Evolutionary conservation across 2,888 invertebrate genomes (phyloP).

Genomic region (Lasius fuliginosus): DNA sequence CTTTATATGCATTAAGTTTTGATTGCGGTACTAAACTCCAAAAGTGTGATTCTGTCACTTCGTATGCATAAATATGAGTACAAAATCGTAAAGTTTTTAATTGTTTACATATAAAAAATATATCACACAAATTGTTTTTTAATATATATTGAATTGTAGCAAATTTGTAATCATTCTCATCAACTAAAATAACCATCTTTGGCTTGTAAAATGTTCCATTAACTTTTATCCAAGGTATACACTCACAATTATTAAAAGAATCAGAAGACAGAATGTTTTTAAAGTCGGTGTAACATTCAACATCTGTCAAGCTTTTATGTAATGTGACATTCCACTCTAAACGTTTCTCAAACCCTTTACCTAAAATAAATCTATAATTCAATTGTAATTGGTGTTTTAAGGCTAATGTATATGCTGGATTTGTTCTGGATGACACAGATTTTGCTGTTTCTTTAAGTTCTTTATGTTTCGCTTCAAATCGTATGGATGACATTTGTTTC

Average conservation of each 20-base stretch:
- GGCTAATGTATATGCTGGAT: conserved; percentile 21
- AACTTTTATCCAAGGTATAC: neutral
- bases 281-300: neutral
- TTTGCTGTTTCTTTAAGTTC: conserved; percentile 20
- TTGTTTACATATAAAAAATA: neutral
- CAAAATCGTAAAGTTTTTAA: neutral
- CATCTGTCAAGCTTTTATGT: neutral
- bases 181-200: neutral
- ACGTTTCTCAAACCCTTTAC: conserved; percentile 15
- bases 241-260: conserved; percentile 6
- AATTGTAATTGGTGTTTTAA: conserved; percentile 15
- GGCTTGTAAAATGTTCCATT: conserved; percentile 1
- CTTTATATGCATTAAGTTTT: neutral
- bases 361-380: conserved; percentile 32
- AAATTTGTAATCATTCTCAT: neutral
- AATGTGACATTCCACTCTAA: neutral
- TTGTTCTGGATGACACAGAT: conserved; percentile 15
- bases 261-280: neutral
- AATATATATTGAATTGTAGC: neutral
- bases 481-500: conserved; percentile 4
- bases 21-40: neutral
- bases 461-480: conserved; percentile 26
- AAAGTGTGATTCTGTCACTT: neutral
- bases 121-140: neutral
- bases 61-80: neutral